These are phyloP conservation scores for Seriola quinqueradiata DNA, from an alignment of 2,113 vertebrate species.

Conservation along the genomic window DNA sequence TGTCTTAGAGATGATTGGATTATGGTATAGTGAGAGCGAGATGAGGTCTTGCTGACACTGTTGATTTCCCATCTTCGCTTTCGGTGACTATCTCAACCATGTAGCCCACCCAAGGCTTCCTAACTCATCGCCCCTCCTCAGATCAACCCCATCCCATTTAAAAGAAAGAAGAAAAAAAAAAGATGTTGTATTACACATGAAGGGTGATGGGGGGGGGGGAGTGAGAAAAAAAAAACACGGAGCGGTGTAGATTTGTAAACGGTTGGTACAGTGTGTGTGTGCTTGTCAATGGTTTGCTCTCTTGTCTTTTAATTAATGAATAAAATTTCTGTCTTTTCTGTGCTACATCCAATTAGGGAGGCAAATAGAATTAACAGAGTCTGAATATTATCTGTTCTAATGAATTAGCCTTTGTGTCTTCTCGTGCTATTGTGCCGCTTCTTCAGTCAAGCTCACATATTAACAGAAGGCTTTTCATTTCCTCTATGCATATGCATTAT, in stretches of 20 bases:
- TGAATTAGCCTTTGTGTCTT: constrained; percentile 81
- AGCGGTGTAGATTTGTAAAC: constrained; percentile 52
- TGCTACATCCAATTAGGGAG: constrained; percentile 82
- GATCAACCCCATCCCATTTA: constrained; percentile 60
- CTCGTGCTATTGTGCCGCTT: constrained; percentile 62
- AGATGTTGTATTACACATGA: constrained; percentile 55
- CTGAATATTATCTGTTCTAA: constrained; percentile 83
- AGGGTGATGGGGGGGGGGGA: constrained; percentile 42
- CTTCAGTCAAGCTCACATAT: constrained; percentile 68
- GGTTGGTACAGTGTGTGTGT: constrained; percentile 34
- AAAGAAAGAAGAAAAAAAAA: constrained; percentile 54
- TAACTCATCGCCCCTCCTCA: constrained; percentile 52
- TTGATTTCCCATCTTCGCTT: constrained; percentile 76
- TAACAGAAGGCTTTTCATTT: constrained; percentile 64
- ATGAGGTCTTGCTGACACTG: constrained; percentile 80
- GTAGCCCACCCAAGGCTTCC: constrained; percentile 71
- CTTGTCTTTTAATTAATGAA: constrained; percentile 84
- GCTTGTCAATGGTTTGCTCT: constrained; percentile 62
- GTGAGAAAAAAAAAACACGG: constrained; percentile 16
- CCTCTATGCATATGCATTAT: constrained; percentile 61
- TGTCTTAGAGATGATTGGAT: constrained; percentile 82
- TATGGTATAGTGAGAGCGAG: constrained; percentile 75
- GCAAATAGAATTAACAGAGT: constrained; percentile 81
- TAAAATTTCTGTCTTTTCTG: constrained; percentile 75
- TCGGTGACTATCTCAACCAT: constrained; percentile 72